Base-by-base conservation (phyloP, 2,888 invertebrate genomes). In the Eretmocerus hayati region DNA sequence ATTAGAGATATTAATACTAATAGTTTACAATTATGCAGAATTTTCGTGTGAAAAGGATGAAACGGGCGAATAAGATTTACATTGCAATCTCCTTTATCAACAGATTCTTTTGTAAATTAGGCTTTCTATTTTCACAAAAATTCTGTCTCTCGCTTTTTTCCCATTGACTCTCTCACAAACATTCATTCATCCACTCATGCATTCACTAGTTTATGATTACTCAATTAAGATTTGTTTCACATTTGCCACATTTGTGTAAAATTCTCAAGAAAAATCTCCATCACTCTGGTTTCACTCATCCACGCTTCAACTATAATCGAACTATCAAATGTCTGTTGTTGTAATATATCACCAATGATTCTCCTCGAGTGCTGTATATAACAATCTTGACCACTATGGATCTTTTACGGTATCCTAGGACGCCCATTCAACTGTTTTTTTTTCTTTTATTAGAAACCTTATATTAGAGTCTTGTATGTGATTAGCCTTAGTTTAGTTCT, bases 1-100 rank as follows among this genome's bases (percentile, higher is more conserved):
- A 60, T 65, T 68, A 67, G 61, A 66, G 65, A 67, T 69, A 67
- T 65, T 68, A 67, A 66, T 70, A 69, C 67, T 69, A 69, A 67
- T 69, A 69, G 68, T 69, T 61, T 68, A 70, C 70, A 70, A 69
- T 64, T 68, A 69, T 68, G 65, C 63, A 63, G 61, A 59, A 58
- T 59, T 62, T 59, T 59, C 56, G 51, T 46, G 48, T 61, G 58
- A 58, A 61, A 63, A 59, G 59, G 55, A 53, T 56, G 41, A 48
- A 48, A 42, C 44, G 40, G 52, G 18, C n/a, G 5, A 38, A 42
- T 58, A 62, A 60, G 59, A 56, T 59, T 60, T 56, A 57, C 59
- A 62, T 62, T 59, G 56, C 57, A 62, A 53, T 50, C 45, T 53
- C 50, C 47, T 54, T 46, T 48, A 41, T 44, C 44, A 64, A 58